A percentile compares a stretch with the other conserved stretches of the same genome.
phyloP scores from a whole-genome alignment of 1,140 invertebrate genomes.

The Phymorhynchus buccinoides region DNA sequence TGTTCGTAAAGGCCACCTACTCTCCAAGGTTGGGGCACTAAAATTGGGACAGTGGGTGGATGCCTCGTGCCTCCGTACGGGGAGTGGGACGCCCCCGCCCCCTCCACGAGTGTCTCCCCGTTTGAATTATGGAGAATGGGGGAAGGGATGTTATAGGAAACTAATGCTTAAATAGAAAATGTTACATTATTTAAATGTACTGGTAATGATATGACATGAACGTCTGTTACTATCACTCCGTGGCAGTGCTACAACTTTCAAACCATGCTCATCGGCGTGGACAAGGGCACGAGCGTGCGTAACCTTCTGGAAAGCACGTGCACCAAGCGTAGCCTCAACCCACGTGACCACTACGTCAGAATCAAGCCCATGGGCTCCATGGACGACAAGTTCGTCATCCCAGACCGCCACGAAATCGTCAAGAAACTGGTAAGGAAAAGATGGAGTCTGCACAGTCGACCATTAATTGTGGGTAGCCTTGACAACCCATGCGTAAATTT shows the following conservation, averaged over 20 bases:
- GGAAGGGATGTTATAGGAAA: too few species aligned
- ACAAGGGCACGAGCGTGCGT: constrained; percentile 93
- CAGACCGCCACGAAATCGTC: constrained; percentile 94
- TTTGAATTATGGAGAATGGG: too few species aligned
- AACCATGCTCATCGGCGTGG: constrained; percentile 78
- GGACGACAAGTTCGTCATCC: constrained; percentile 74
- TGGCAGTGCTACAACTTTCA: constrained; percentile 70
- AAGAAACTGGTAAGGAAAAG: constrained; percentile 90
- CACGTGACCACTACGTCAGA: constrained; percentile 95
- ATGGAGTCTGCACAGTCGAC: background rate
- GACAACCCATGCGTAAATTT: background rate
- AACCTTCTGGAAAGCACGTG: constrained; percentile 94
- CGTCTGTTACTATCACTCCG: too few species aligned
- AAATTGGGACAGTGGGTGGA: too few species aligned
- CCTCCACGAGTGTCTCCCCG: too few species aligned
- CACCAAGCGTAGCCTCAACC: constrained; percentile 89
- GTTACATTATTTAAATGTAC: too few species aligned
- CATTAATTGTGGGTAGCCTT: background rate
- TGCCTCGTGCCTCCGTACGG: too few species aligned
- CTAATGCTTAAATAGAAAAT: too few species aligned
- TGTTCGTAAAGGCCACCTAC: too few species aligned
- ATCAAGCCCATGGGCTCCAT: constrained; percentile 83
- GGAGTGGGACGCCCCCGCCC: too few species aligned
- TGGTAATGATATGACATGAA: too few species aligned
- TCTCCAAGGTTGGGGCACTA: too few species aligned